These are phyloP conservation scores for Tubulanus polymorphus DNA, from an alignment of 2,888 invertebrate species.

Conservation along the genomic window DNA sequence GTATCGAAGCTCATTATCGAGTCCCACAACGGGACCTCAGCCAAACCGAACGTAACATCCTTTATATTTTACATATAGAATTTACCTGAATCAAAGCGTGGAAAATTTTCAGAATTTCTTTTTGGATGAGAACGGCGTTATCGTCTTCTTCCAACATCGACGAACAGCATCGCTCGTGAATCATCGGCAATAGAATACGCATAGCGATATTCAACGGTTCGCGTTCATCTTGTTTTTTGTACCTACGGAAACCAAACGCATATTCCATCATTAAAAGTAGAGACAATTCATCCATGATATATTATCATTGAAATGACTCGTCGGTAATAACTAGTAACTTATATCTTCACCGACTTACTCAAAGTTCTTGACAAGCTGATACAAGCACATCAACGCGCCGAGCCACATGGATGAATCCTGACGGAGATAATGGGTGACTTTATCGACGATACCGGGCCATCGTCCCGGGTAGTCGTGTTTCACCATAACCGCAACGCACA, in stretches of 20 bases:
- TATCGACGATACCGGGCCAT: slow-evolving; percentile 94
- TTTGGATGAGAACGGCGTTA: slow-evolving; percentile 85
- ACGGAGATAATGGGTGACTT: slow-evolving; percentile 87
- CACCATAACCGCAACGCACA: slow-evolving; percentile 88
- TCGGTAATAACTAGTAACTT: neutral
- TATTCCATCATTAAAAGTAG: neutral
- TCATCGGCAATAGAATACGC: slow-evolving; percentile 86
- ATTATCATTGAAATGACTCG: neutral
- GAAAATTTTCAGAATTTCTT: slow-evolving; percentile 88
- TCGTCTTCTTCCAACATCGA: slow-evolving; percentile 81
- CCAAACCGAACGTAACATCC: too few species aligned
- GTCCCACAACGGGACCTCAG: too few species aligned
- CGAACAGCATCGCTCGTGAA: slow-evolving; percentile 65
- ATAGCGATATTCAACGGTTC: slow-evolving; percentile 90
- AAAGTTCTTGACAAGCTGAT: slow-evolving; percentile 89
- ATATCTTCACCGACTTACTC: slow-evolving; percentile 59
- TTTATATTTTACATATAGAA: too few species aligned
- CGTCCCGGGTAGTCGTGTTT: slow-evolving; percentile 92
- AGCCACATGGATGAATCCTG: slow-evolving; percentile 58
- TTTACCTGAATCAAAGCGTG: slow-evolving; percentile 79
- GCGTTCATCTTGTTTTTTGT: slow-evolving; percentile 83
- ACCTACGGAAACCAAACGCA: slow-evolving; percentile 62
- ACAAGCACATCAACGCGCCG: slow-evolving; percentile 84
- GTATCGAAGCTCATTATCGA: too few species aligned
- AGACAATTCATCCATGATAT: neutral